Evolutionary conservation across 2,888 invertebrate genomes (phyloP).

Genomic region (Phytoseiulus persimilis): DNA sequence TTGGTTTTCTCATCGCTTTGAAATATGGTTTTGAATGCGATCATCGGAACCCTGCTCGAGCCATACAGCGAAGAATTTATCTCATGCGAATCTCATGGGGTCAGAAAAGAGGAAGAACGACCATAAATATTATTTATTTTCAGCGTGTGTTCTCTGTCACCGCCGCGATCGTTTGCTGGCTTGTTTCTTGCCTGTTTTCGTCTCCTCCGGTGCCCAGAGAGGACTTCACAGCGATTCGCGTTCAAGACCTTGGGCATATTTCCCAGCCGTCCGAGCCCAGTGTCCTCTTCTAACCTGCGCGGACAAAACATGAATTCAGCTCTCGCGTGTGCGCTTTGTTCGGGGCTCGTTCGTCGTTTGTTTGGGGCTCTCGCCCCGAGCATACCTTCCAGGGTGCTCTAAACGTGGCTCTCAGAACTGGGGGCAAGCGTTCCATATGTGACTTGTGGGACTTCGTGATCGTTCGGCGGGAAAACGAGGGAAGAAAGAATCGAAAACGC

Average conservation of each 20-base stretch:
- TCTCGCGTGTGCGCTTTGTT: too few species aligned
- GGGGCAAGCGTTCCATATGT: background rate
- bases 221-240: background rate
- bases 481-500: background rate
- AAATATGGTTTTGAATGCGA: background rate
- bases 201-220: too few species aligned
- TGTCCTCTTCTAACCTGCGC: too few species aligned
- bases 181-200: background rate
- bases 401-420: background rate
- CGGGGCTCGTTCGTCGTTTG: too few species aligned
- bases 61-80: background rate
- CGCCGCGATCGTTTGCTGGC: background rate
- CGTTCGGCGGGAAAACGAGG: background rate
- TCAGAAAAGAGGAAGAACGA: background rate
- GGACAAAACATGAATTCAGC: too few species aligned
- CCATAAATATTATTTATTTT: background rate
- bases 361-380: too few species aligned
- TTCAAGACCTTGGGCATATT: background rate
- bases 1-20: background rate
- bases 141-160: background rate
- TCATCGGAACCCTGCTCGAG: background rate
- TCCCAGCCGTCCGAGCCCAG: background rate
- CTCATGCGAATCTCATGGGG: background rate
- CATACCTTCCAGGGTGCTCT: too few species aligned
- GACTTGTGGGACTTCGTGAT: background rate